Conservation (phyloP, 2,888 invertebrate genomes). For the Xylocampa areola region DNA sequence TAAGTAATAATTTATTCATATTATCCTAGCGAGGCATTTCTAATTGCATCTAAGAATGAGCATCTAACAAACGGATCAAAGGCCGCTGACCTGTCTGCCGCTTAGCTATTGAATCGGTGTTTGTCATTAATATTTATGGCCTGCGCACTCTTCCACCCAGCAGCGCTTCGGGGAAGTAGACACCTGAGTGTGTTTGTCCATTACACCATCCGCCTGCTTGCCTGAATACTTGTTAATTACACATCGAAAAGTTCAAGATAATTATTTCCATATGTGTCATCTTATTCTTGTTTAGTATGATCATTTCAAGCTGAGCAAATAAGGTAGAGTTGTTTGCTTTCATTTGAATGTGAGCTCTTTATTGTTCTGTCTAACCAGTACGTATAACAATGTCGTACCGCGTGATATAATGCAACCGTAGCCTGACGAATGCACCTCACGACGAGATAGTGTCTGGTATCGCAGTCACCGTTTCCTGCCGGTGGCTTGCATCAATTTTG, state of each 20-base stretch:
- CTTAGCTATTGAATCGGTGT: slow-evolving; percentile 80
- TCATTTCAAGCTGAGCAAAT: slow-evolving; percentile 44
- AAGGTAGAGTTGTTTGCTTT: slow-evolving; percentile 32
- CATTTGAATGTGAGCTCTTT: slow-evolving; percentile 36
- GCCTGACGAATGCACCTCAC: slow-evolving; percentile 64
- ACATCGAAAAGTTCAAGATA: slow-evolving; percentile 46
- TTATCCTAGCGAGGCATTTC: slow-evolving; percentile 73
- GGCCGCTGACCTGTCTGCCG: slow-evolving; percentile 82
- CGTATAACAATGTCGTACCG: slow-evolving; percentile 60
- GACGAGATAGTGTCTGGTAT: slow-evolving; percentile 68
- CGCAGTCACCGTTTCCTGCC: slow-evolving; percentile 73
- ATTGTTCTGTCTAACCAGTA: slow-evolving; percentile 38
- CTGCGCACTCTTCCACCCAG: slow-evolving; percentile 76
- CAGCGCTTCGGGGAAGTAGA: slow-evolving; percentile 79
- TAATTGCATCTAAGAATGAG: slow-evolving; percentile 82
- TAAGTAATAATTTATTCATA: slow-evolving; percentile 72
- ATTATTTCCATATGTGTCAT: slow-evolving; percentile 31
- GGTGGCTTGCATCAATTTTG: slow-evolving; percentile 73
- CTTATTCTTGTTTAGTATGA: slow-evolving; percentile 31
- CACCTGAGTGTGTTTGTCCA: slow-evolving; percentile 78
- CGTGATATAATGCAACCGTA: slow-evolving; percentile 62
- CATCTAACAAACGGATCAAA: slow-evolving; percentile 83
- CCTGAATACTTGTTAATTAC: slow-evolving; percentile 65
- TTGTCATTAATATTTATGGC: slow-evolving; percentile 88
- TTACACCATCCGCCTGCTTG: slow-evolving; percentile 68